Evolutionary conservation across 2,888 invertebrate genomes (phyloP).

Genomic region (Colletes collaris): DNA sequence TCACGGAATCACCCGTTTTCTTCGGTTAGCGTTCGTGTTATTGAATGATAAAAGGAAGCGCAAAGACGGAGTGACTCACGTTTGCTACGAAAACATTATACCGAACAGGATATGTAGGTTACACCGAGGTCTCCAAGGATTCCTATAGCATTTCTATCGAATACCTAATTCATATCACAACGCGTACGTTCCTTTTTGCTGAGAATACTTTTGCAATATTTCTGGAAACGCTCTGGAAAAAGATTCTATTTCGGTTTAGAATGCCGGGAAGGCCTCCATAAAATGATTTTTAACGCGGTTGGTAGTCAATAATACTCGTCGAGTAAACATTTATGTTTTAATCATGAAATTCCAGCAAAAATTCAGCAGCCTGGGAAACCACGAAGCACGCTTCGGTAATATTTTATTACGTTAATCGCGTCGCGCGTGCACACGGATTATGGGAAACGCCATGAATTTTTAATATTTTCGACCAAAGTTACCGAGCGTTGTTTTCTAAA

Average conservation of each 20-base stretch:
- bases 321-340: background rate
- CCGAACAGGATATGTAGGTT: no score
- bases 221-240: background rate
- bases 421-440: background rate
- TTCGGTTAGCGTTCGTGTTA: no score
- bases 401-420: conserved; percentile 33
- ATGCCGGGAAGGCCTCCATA: background rate
- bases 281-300: background rate
- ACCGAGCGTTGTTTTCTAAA: no score
- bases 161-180: no score
- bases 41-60: no score
- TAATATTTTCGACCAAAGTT: background rate
- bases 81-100: no score
- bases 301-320: background rate
- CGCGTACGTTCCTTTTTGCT: no score
- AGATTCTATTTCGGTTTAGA: background rate
- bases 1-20: no score
- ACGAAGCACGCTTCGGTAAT: conserved; percentile 4
- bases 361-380: conserved; percentile 8
- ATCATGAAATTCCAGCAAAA: conserved; percentile 21
- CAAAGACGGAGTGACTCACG: no score
- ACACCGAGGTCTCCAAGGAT: no score
- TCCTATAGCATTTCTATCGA: no score
- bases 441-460: background rate
- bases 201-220: background rate